Evolutionary conservation across 2,888 invertebrate genomes (phyloP), one percentile per base, ranked within the genome.

Genomic region (Parasteatoda lunata): DNA sequence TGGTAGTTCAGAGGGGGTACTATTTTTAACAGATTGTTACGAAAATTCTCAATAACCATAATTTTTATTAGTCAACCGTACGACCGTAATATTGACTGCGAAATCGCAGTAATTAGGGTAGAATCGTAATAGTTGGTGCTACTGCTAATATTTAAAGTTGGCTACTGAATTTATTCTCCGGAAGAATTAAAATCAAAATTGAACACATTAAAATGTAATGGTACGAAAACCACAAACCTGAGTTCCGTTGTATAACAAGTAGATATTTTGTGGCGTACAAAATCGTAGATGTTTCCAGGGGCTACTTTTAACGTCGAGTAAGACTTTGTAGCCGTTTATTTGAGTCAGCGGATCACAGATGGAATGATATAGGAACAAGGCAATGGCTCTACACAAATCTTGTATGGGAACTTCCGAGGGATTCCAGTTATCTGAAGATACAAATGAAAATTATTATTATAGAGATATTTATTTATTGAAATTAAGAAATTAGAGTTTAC

Each of bases 301-400:
- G 5, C 69, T 68, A 7, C 81, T 78, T 64, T 69, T 77, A 13
- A 78, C 81, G 15, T 87, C 86, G 6, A 87, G 54, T 45, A 87
- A 66, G 8, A 87, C 73, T 69, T 87, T 87, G 80, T 87, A 87
- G 9, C 86, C 86, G 11, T 87, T 87, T 5, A 87, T 64, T 73
- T 87, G 86, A 3, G 86, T 82, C 69, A 87, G 47, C 13, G 86
- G 86, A 68, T 87, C 86, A 9, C 30, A 45, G 5, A 82, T 77
- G 47, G 86, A 87, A 13, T 82, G 82, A 30, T 77, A 87, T 9
- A 87, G 70, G 51, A 82, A 82, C 66, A 87, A 5, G 3, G 75
- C 69, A 5, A 87, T 65, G 45, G 45, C 48, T 45, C 73, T 66
- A 11, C 54, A 73, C 11, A 87, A n/a, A 1, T 82, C 86, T 48